phyloP scores from a whole-genome alignment of 2,888 invertebrate species.

The Hermaeophaga mercurialis region DNA sequence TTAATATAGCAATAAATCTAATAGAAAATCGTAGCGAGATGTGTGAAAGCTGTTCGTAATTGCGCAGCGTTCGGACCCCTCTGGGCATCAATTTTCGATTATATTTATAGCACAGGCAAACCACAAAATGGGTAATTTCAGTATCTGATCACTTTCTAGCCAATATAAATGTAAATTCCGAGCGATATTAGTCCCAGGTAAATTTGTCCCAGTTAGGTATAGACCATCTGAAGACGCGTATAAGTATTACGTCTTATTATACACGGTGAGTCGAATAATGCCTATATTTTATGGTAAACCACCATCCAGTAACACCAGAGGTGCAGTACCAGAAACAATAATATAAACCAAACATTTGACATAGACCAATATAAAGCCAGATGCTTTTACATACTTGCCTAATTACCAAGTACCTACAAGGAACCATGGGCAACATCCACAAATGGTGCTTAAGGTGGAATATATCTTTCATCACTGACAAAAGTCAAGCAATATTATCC shows the following conservation, averaged over 20 bases:
- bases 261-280: background rate
- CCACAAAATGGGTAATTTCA: constrained; percentile 36
- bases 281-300: too few species aligned
- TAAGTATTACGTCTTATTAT: background rate
- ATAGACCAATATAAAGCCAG: too few species aligned
- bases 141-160: constrained; percentile 33
- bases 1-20: constrained; percentile 6
- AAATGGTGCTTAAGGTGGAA: too few species aligned
- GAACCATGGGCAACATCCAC: too few species aligned
- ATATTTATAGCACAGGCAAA: constrained; percentile 33
- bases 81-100: constrained; percentile 34
- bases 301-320: too few species aligned
- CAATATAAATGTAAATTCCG: constrained; percentile 36
- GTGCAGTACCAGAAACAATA: too few species aligned
- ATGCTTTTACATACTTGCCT: too few species aligned
- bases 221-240: constrained; percentile 1
- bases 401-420: too few species aligned
- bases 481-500: too few species aligned
- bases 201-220: constrained; percentile 26
- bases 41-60: constrained; percentile 32
- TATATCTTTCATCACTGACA: too few species aligned
- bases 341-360: too few species aligned
- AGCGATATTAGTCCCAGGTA: constrained; percentile 25
- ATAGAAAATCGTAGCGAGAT: constrained; percentile 19
- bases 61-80: constrained; percentile 22